Evolutionary conservation across 2,797 vertebrate genomes (phyloP), one percentile per base, ranked within the genome.

Genomic region (Manis javanica): DNA sequence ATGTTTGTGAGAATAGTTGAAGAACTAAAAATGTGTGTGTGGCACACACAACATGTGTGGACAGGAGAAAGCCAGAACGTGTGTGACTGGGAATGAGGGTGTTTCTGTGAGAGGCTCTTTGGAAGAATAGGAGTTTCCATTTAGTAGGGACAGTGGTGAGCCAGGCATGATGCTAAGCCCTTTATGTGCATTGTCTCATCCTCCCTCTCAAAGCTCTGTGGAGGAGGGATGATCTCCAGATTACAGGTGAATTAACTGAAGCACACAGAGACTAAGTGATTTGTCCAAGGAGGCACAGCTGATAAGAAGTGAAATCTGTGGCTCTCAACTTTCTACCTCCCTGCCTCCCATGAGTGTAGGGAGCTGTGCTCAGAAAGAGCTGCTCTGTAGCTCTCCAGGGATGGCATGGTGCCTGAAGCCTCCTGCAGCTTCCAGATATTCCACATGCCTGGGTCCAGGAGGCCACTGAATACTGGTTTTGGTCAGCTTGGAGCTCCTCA

Each of bases 121-220:
- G 39, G 57, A 94, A 83, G 49, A 91, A 79, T 59, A 55, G 90
- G 24, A 91, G 64, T 94, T 98, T 98, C 93, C 94, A 87, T 91
- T 87, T 37, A 84, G 86, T 91, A 93, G 96, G 57, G 68, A 37
- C 83, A 3, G 1, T 24, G 42, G 59, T 77, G 75, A 90, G 94
- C 81, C 59, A 75, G 59, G 75, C 21, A 34, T 21, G 81, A 92
- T 29, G 55, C 53, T 79, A 72, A 90, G 39, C 8, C 84, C 31
- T 87, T 87, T n/a, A 2, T 51, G 26, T 21, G 57, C 53, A 72
- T 96, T 92, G 79, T 94, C 69, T 96, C 91, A 89, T 75, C 71
- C 55, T 3, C 24, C 34, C 37, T 92, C 51, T 26, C n/a, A 79
- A 1, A 11, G 23, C 53, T 75, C 82, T 71, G 29, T n/a, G 82